Conservation (phyloP, 2,888 invertebrate genomes). For the Cheilosia vulpina region DNA sequence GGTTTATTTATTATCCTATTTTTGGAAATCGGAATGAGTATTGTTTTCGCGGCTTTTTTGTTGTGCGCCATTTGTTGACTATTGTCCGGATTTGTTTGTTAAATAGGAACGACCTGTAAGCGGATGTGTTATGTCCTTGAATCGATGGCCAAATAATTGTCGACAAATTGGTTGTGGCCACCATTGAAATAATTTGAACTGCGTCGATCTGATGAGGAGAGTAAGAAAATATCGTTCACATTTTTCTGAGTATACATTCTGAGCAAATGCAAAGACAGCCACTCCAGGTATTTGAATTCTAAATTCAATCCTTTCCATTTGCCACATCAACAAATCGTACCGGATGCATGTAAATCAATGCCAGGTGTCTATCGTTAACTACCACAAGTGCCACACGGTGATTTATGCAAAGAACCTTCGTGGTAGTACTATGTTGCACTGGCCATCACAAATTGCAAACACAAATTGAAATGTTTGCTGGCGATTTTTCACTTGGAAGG, state of each 20-base stretch:
- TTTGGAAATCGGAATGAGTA: constrained; percentile 29
- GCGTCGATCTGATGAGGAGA: neutral
- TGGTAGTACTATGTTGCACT: constrained; percentile 11
- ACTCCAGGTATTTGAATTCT: neutral
- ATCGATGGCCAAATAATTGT: neutral
- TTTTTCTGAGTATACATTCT: too few relatives aligned
- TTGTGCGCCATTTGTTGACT: constrained; percentile 22
- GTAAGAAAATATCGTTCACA: too few relatives aligned
- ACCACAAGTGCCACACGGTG: constrained; percentile 18
- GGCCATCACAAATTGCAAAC: constrained; percentile 56
- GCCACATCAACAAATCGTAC: neutral
- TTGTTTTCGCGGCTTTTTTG: neutral
- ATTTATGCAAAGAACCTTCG: neutral
- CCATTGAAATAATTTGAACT: neutral
- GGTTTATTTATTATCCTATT: constrained; percentile 39
- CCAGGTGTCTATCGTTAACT: constrained; percentile 64
- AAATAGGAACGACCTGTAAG: neutral
- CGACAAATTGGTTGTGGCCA: neutral
- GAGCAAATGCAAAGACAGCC: too few relatives aligned
- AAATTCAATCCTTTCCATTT: neutral
- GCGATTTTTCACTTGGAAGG: constrained; percentile 56
- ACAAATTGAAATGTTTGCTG: constrained; percentile 70
- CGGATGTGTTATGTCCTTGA: neutral
- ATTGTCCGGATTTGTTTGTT: constrained; percentile 16
- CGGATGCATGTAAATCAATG: constrained; percentile 66